A percentile compares a stretch with the other conserved stretches of the same genome.
Conservation (phyloP, 2,113 vertebrate species). For the Ceyx margarethae region DNA sequence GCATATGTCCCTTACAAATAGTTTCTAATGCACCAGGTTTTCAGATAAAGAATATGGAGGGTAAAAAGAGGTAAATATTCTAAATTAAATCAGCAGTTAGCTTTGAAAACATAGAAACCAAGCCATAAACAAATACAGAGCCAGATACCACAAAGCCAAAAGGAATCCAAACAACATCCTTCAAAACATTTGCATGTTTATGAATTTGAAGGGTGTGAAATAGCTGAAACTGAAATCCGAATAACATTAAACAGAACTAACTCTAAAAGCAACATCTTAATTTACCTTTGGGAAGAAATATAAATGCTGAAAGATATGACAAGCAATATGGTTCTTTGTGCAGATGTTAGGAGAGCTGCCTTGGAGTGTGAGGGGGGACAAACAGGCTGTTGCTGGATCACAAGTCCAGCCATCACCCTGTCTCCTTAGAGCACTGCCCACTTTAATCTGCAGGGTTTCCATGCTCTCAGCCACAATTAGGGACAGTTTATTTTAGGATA, state of each 20-base stretch:
- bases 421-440: background rate
- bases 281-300: constrained; percentile 31
- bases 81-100: constrained; percentile 14
- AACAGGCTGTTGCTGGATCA: background rate
- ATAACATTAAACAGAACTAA: background rate
- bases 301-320: background rate
- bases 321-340: background rate
- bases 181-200: background rate
- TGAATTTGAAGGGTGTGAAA: constrained; percentile 33
- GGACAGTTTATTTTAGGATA: background rate
- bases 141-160: constrained; percentile 33
- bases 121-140: constrained; percentile 38
- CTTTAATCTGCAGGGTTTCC: background rate
- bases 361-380: background rate
- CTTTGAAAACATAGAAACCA: constrained; percentile 20
- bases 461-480: background rate
- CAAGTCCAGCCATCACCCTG: background rate
- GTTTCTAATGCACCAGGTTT: constrained; percentile 1
- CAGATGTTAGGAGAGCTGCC: background rate
- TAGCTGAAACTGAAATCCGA: constrained; percentile 22
- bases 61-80: background rate
- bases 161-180: constrained; percentile 23
- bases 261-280: constrained; percentile 9
- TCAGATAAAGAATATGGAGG: background rate
- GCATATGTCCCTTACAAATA: background rate